Evolutionary conservation across 2,797 vertebrate species (phyloP).

Genomic region (Huso huso): DNA sequence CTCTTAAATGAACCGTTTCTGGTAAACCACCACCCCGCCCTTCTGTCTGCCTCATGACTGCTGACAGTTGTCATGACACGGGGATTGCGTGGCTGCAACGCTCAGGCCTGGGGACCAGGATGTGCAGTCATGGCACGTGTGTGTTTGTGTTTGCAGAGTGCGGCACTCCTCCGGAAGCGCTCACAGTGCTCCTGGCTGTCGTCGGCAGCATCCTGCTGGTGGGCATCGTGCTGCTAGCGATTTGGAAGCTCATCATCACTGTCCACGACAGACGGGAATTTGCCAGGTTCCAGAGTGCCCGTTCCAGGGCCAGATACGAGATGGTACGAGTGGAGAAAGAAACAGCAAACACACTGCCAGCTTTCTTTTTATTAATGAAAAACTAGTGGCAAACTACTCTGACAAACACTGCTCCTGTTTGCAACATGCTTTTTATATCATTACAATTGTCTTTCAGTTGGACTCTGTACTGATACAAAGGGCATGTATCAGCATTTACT

Average conservation of each 20-base stretch:
- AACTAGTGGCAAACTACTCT: not conserved
- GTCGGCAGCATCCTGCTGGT: constrained; percentile 65
- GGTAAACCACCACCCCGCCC: too few species aligned
- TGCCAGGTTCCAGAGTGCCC: constrained; percentile 83
- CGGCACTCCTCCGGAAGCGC: constrained; percentile 58
- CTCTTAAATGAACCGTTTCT: too few species aligned
- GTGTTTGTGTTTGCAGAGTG: constrained; percentile 64
- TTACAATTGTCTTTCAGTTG: too few species aligned
- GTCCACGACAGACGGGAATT: constrained; percentile 87
- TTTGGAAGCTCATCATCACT: constrained; percentile 91
- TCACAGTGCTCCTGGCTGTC: constrained; percentile 75
- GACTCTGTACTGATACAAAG: too few species aligned
- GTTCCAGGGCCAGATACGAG: constrained; percentile 84
- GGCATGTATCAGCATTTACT: too few species aligned
- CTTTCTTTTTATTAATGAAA: not conserved
- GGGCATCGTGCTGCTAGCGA: constrained; percentile 64
- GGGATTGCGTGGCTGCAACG: not conserved
- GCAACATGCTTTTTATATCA: not conserved
- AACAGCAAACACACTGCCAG: too few species aligned
- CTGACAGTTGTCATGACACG: not conserved
- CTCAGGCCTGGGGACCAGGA: too few species aligned
- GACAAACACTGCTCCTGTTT: not conserved
- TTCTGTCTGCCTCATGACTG: too few species aligned
- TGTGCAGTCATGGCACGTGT: not conserved
- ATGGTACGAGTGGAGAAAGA: constrained; percentile 69